phyloP scores from a whole-genome alignment of 1,140 invertebrate species.

The Archivesica marissinica region DNA sequence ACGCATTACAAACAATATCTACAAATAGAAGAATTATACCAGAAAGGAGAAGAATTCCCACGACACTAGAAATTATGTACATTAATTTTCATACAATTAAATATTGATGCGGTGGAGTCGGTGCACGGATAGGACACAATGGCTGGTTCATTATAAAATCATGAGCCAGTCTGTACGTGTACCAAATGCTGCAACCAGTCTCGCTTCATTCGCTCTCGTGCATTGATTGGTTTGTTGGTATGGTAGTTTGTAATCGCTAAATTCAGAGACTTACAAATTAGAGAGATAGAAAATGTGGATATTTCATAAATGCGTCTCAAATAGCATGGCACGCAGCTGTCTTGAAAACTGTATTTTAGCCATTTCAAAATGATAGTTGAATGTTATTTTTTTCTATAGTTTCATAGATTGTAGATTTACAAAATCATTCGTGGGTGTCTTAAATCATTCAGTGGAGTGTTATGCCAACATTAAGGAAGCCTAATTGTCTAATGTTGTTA shows the following conservation, averaged over 20 bases:
- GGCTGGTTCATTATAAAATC: slow-evolving; percentile 12
- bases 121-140: neutral
- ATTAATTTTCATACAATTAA: slow-evolving; percentile 25
- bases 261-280: neutral
- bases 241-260: too few relatives aligned
- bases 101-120: slow-evolving; percentile 24
- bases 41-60: slow-evolving; percentile 28
- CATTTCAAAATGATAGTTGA: neutral
- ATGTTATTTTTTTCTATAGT: neutral
- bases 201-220: too few relatives aligned
- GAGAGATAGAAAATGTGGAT: neutral
- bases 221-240: too few relatives aligned
- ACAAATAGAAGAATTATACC: too few relatives aligned
- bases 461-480: too few relatives aligned
- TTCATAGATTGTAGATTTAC: too few relatives aligned
- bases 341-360: neutral
- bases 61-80: slow-evolving; percentile 6
- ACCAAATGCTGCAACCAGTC: neutral
- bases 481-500: too few relatives aligned
- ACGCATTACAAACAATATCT: too few relatives aligned
- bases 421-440: too few relatives aligned
- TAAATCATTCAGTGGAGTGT: too few relatives aligned
- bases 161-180: slow-evolving; percentile 1
- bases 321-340: neutral
- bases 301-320: neutral